Percentiles rank a stretch among this genome's conserved stretches.
These are phyloP conservation scores for Campylomormyrus tamandua DNA, from an alignment of 2,113 vertebrate genomes.

Conservation along the genomic window DNA sequence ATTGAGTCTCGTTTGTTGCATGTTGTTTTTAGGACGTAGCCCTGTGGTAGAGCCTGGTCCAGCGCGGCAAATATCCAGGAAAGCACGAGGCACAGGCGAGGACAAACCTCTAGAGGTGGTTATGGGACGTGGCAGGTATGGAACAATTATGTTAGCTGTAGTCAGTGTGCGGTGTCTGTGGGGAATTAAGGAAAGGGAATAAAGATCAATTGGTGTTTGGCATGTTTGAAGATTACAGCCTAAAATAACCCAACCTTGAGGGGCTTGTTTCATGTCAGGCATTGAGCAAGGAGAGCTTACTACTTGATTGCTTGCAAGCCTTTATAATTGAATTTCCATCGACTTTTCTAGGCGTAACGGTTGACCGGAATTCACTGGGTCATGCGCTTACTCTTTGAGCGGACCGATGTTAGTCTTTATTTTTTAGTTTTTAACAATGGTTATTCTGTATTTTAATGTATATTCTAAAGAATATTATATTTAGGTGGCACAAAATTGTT, in stretches of 20 bases:
- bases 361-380: not conserved
- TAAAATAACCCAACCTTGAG: not conserved
- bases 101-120: not conserved
- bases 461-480: not conserved
- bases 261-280: not conserved
- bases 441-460: not conserved
- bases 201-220: not conserved
- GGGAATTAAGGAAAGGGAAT: not conserved
- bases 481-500: not conserved
- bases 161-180: not conserved
- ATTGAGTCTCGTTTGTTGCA: not conserved
- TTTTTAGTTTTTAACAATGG: not conserved
- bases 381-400: not conserved
- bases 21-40: not conserved
- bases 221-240: not conserved
- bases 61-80: not conserved
- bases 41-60: not conserved
- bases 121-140: not conserved
- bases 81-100: not conserved
- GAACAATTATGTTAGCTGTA: not conserved
- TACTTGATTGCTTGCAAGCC: not conserved
- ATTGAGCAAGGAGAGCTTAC: not conserved
- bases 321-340: not conserved
- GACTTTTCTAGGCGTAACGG: not conserved
- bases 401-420: not conserved